Percentiles rank a stretch among this genome's conserved stretches.
Conservation (phyloP, 2,888 invertebrate species). For the Chalcosyrphus nemorum region DNA sequence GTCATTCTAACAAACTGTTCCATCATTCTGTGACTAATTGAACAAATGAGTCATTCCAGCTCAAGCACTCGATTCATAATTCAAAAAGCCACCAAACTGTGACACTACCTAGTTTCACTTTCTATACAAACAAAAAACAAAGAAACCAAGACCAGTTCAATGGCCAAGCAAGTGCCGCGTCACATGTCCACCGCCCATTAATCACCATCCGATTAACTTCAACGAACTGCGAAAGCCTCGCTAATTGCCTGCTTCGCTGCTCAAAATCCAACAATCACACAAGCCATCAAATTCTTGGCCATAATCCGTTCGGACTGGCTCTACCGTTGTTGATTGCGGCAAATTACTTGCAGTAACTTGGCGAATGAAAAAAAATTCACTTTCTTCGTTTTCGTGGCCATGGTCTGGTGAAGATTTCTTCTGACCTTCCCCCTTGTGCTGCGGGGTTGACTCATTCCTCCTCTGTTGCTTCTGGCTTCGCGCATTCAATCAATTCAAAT, state of each 20-base stretch:
- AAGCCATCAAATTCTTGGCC: conserved; percentile 34
- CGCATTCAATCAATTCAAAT: conserved; percentile 65
- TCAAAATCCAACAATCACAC: conserved; percentile 30
- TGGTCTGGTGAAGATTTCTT: conserved; percentile 56
- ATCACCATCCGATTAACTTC: conserved; percentile 51
- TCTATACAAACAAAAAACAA: too few relatives aligned
- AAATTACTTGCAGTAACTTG: conserved; percentile 26
- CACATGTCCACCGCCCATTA: conserved; percentile 35
- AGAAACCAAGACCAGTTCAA: not conserved
- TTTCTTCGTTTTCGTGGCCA: conserved; percentile 57
- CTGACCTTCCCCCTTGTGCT: conserved; percentile 51
- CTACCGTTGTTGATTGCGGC: conserved; percentile 21
- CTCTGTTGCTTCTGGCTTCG: conserved; percentile 42
- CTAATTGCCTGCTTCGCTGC: conserved; percentile 48
- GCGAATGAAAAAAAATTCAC: conserved; percentile 27
- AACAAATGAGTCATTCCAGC: not conserved
- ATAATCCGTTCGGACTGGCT: conserved; percentile 39
- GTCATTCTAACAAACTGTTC: too few relatives aligned
- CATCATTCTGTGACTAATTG: not conserved
- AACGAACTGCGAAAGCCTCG: conserved; percentile 62
- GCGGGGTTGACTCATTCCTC: conserved; percentile 37
- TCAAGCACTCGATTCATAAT: not conserved
- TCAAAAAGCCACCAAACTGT: not conserved
- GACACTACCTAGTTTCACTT: conserved; percentile 19
- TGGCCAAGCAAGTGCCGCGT: not conserved